Evolutionary conservation across 2,797 vertebrate genomes (phyloP).

Genomic region (Liparis tanakae): DNA sequence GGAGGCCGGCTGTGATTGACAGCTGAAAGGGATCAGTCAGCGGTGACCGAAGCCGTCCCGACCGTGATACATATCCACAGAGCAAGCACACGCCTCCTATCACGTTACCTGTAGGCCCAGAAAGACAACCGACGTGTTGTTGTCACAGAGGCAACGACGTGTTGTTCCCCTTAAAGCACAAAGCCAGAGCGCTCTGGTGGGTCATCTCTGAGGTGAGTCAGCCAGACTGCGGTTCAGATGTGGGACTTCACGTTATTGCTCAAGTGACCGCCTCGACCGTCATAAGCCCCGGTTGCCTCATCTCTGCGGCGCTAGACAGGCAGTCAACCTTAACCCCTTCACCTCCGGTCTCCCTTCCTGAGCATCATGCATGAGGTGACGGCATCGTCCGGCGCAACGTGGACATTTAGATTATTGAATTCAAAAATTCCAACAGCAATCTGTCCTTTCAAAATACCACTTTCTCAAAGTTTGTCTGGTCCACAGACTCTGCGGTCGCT

Average conservation of each 20-base stretch:
- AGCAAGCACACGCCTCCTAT: slow-evolving; percentile 53
- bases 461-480: background rate
- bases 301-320: background rate
- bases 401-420: background rate
- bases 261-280: slow-evolving; percentile 30
- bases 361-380: slow-evolving; percentile 21
- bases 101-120: slow-evolving; percentile 56
- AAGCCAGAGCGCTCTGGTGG: slow-evolving; percentile 17
- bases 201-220: slow-evolving; percentile 29
- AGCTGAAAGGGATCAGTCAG: slow-evolving; percentile 39
- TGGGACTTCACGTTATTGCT: slow-evolving; percentile 41
- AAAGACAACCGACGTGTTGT: slow-evolving; percentile 59
- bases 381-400: slow-evolving; percentile 3
- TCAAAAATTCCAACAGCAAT: background rate
- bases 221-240: slow-evolving; percentile 57
- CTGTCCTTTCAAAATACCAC: background rate
- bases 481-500: no score
- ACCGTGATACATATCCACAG: slow-evolving; percentile 43
- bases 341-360: slow-evolving; percentile 39
- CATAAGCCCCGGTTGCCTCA: slow-evolving; percentile 46
- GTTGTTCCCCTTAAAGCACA: slow-evolving; percentile 28
- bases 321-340: slow-evolving; percentile 31
- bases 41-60: slow-evolving; percentile 22
- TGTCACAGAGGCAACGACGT: slow-evolving; percentile 31
- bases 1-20: slow-evolving; percentile 51